Evolutionary conservation across 1,140 invertebrate species (phyloP), one percentile per base, ranked within the genome.

Genomic region (Eupristina koningsbergeri): DNA sequence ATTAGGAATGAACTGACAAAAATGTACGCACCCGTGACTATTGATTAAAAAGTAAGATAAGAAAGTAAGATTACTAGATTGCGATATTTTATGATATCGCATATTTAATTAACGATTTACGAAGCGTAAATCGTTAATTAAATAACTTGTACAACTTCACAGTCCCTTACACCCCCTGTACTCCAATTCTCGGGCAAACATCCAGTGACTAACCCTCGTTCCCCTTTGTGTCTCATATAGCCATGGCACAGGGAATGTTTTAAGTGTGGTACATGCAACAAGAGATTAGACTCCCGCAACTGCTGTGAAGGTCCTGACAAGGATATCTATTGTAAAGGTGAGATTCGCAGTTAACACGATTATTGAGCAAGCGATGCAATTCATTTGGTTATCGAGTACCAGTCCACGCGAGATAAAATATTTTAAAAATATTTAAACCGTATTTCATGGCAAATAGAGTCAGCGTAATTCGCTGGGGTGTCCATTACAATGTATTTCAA

Each of bases 271-370:
- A 95, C 95, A 88, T 99, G 99, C 94, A 94, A 94, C 89, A 99
- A 99, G 94, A 94, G 97, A 92, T 95, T 99, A 93, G 98, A 99
- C 93, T 99, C 98, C 84, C 96, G 97, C 87, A 98, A 97, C 93
- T 97, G 97, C 93, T 98, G 97, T 92, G 98, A 99, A 93, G 97
- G 96, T 89, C 96, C 98, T 87, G 98, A 99, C 91, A 97, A 97
- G 93, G 96, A 99, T 91, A 97, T 99, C 93, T 99, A 98, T 94
- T 99, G 99, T 94, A 98, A 97, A 97, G 96, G 97, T 98, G 94
- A 92, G 94, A 89, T 67, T 39, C n/a, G 81, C 83, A 83, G 83
- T 71, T 81, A 80, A 13, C 39, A 34, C n/a, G 31, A 63, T 78
- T 64, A 61, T 29, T 17, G 17, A 5, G 41, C n/a, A n/a, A 50